A percentile compares a stretch with the other conserved stretches of the same genome.
phyloP scores from a whole-genome alignment of 2,888 invertebrate genomes.

The Cosmia pyralina region DNA sequence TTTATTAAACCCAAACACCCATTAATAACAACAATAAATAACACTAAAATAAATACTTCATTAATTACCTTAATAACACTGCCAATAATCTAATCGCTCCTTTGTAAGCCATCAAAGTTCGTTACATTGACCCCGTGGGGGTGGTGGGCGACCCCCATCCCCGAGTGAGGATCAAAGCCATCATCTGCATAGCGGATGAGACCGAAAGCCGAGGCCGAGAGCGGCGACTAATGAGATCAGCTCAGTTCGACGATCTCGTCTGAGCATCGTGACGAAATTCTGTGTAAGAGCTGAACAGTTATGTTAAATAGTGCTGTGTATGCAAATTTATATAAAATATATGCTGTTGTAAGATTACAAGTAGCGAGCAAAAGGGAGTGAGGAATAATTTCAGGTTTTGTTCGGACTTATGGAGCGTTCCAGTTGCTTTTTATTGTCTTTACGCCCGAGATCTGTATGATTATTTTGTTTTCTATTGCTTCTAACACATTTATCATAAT shows the following conservation, averaged over 20 bases:
- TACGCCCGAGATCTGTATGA: background rate
- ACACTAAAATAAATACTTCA: slow-evolving; percentile 21
- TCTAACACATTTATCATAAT: background rate
- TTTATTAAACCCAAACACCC: background rate
- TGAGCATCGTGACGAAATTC: slow-evolving; percentile 27
- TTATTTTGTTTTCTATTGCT: background rate
- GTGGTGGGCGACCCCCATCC: slow-evolving; percentile 11
- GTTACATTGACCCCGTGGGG: slow-evolving; percentile 54
- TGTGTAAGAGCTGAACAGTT: slow-evolving; percentile 18
- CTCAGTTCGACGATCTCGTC: slow-evolving; percentile 66
- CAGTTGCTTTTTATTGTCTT: slow-evolving; percentile 4
- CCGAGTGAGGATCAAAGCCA: slow-evolving; percentile 57
- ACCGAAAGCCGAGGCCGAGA: slow-evolving; percentile 53
- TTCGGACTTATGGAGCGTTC: background rate
- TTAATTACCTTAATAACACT: slow-evolving; percentile 36
- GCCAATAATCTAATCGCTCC: slow-evolving; percentile 41
- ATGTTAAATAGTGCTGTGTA: slow-evolving; percentile 16
- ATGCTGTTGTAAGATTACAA: background rate
- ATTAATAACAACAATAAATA: slow-evolving; percentile 15
- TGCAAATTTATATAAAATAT: slow-evolving; percentile 32
- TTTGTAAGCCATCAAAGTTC: slow-evolving; percentile 64
- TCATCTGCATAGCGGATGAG: slow-evolving; percentile 75
- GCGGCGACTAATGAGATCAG: slow-evolving; percentile 66
- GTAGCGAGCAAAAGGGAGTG: too few species aligned
- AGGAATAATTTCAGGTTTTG: background rate